phyloP scores from a whole-genome alignment of 2,113 vertebrate species.

The Otolemur garnettii region DNA sequence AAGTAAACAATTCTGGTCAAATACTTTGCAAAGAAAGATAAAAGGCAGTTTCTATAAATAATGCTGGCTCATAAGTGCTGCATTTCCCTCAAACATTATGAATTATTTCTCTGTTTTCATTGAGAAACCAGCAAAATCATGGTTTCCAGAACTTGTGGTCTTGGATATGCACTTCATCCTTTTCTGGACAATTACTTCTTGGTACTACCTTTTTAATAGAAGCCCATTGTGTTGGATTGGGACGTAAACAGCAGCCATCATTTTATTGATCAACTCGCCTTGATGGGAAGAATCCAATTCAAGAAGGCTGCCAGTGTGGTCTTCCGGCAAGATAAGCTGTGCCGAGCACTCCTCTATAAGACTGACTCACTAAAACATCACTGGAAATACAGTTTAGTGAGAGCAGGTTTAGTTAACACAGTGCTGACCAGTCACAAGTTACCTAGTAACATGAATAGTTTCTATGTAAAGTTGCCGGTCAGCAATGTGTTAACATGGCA shows the following conservation, averaged over 20 bases:
- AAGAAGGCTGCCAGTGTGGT: neutral
- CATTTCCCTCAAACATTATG: neutral
- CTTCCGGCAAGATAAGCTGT: neutral
- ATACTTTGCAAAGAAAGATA: slow-evolving; percentile 40
- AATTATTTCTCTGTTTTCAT: slow-evolving; percentile 62
- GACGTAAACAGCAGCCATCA: neutral
- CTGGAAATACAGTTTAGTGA: neutral
- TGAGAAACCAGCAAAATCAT: slow-evolving; percentile 44
- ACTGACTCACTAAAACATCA: neutral
- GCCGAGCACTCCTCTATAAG: neutral
- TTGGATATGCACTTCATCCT: neutral
- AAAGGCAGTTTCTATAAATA: slow-evolving; percentile 23
- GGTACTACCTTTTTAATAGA: neutral
- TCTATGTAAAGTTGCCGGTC: too few relatives aligned
- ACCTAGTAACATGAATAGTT: too few relatives aligned
- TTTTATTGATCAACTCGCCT: neutral
- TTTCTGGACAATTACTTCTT: slow-evolving; percentile 54
- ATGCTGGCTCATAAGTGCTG: neutral
- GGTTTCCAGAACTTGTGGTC: neutral
- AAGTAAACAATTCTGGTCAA: slow-evolving; percentile 59
- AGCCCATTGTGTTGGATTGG: neutral
- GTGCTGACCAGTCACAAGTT: too few relatives aligned
- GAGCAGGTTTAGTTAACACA: neutral
- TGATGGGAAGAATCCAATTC: neutral
- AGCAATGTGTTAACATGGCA: too few relatives aligned